Conservation (phyloP, 2,797 vertebrate species). For the Chromobotia macracanthus region DNA sequence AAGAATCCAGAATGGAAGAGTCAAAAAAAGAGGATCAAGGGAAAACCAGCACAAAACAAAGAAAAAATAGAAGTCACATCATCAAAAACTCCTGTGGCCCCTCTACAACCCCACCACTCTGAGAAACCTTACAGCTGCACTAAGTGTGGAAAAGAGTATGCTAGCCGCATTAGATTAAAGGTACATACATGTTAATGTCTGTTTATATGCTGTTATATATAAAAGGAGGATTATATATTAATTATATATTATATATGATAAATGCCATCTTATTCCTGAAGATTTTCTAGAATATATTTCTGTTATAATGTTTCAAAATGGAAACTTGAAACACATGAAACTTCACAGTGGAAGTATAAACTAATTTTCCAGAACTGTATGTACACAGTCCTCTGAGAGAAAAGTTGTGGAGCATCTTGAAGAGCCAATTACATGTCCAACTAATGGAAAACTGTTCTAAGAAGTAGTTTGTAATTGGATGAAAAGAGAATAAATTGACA, state of each 20-base stretch:
- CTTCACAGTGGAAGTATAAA: slow-evolving; percentile 72
- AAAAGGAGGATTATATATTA: not conserved
- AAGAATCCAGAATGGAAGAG: slow-evolving; percentile 62
- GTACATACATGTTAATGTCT: slow-evolving; percentile 57
- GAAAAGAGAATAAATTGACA: slow-evolving; percentile 30
- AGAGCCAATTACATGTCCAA: slow-evolving; percentile 59
- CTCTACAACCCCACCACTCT: slow-evolving; percentile 64
- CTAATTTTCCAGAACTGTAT: slow-evolving; percentile 63
- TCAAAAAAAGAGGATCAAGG: slow-evolving; percentile 50
- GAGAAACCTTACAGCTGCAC: slow-evolving; percentile 84
- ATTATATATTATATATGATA: too few species aligned
- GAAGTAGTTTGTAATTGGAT: slow-evolving; percentile 65
- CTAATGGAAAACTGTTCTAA: slow-evolving; percentile 63
- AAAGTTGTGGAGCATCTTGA: slow-evolving; percentile 64
- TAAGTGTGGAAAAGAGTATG: slow-evolving; percentile 83
- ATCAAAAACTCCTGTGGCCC: slow-evolving; percentile 41
- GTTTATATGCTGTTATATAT: not conserved
- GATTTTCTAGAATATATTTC: not conserved
- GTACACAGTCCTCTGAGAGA: slow-evolving; percentile 45
- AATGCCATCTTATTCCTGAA: not conserved
- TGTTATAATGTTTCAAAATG: slow-evolving; percentile 70
- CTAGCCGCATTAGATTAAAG: slow-evolving; percentile 84
- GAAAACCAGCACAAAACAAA: slow-evolving; percentile 54
- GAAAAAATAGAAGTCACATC: slow-evolving; percentile 54
- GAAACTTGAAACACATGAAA: slow-evolving; percentile 85